Evolutionary conservation across 2,113 vertebrate species (phyloP).

Genomic region (Pelusios castaneus): DNA sequence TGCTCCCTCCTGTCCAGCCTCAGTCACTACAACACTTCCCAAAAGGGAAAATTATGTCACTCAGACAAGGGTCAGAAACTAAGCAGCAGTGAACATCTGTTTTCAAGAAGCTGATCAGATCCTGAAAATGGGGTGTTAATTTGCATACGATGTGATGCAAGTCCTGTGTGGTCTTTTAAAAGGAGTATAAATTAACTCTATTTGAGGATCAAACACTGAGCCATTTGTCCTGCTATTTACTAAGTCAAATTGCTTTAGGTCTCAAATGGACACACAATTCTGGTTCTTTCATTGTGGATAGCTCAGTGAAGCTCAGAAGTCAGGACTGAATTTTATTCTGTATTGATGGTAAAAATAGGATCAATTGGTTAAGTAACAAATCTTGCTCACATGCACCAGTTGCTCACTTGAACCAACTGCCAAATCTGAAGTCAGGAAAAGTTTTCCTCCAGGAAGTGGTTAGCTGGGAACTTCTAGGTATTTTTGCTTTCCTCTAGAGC

Average conservation of each 20-base stretch:
- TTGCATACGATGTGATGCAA: background rate
- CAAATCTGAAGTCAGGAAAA: background rate
- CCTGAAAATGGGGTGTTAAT: background rate
- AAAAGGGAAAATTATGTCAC: background rate
- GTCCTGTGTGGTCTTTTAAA: fast-evolving
- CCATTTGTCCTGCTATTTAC: background rate
- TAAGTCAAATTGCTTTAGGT: background rate
- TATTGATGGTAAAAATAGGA: background rate
- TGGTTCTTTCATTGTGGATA: background rate
- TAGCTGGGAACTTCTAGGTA: background rate
- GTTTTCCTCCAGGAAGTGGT: background rate
- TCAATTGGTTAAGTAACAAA: background rate
- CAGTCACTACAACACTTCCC: fast-evolving
- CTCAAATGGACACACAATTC: background rate
- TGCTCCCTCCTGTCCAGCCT: fast-evolving
- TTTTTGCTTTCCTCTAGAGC: background rate
- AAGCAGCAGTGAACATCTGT: fast-evolving
- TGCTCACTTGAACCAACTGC: background rate
- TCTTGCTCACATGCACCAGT: background rate
- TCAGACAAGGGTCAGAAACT: background rate
- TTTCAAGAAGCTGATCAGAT: fast-evolving
- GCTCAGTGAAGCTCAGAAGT: background rate
- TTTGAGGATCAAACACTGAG: fast-evolving
- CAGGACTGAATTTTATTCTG: background rate
- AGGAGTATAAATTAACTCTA: fast-evolving